Percentiles rank a stretch among this genome's conserved stretches.
phyloP scores from a whole-genome alignment of 2,113 vertebrate genomes.

The Hystrix cristata region DNA sequence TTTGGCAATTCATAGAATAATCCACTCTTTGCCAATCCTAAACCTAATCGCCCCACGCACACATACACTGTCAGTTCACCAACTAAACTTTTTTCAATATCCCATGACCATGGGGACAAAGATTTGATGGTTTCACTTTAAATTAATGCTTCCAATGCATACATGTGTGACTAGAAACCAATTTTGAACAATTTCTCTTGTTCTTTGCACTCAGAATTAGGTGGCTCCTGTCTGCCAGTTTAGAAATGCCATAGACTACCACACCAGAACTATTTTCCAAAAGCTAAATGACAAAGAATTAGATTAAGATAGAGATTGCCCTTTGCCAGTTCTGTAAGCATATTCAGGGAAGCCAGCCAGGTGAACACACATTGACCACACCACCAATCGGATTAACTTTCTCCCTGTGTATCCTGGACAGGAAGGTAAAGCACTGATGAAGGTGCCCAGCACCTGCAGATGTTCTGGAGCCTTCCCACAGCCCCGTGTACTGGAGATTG shows the following conservation, averaged over 20 bases:
- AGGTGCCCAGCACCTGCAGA: accelerated
- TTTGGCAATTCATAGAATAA: background rate
- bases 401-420: background rate
- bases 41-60: background rate
- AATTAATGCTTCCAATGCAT: background rate
- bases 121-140: conserved; percentile 72
- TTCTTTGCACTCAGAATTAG: background rate
- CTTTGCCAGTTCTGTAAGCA: background rate
- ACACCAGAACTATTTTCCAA: background rate
- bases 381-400: background rate
- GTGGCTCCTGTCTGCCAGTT: background rate
- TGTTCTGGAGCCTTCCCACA: background rate
- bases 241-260: background rate
- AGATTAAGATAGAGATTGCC: background rate
- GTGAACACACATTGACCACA: background rate
- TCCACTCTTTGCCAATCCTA: background rate
- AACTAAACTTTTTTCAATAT: conserved; percentile 25
- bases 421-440: background rate
- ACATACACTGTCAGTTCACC: background rate
- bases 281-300: background rate
- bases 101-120: conserved; percentile 69
- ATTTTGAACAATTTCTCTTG: background rate
- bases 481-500: accelerated
- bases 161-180: background rate
- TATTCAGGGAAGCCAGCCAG: background rate